Evolutionary conservation across 2,888 invertebrate species (phyloP).

Genomic region (Neria commutata): DNA sequence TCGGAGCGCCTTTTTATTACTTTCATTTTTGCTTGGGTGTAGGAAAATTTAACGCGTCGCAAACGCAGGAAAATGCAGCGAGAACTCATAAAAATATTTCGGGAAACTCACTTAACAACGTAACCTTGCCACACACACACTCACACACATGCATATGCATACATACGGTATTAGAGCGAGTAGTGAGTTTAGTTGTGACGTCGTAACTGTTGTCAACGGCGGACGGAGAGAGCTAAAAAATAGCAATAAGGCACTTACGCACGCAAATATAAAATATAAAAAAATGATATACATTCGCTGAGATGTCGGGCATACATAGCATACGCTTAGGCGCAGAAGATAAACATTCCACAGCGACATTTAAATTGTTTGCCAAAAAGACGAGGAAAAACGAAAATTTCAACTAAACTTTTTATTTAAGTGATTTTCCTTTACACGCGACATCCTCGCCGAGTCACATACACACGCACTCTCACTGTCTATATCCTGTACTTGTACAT

Average conservation of each 20-base stretch:
- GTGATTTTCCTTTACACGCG: slow-evolving; percentile 27
- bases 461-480: no score
- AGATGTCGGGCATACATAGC: slow-evolving; percentile 1
- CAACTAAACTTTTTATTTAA: slow-evolving; percentile 20
- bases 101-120: not conserved
- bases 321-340: slow-evolving; percentile 5
- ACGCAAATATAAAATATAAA: no score
- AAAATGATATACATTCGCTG: no score
- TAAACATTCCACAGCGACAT: no score
- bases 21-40: slow-evolving; percentile 21
- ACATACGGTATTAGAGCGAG: no score
- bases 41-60: slow-evolving; percentile 15
- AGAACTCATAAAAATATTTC: slow-evolving; percentile 14
- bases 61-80: slow-evolving; percentile 6
- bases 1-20: no score
- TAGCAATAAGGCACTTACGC: no score
- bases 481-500: no score
- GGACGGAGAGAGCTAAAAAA: no score
- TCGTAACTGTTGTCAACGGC: no score
- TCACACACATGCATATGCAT: not conserved
- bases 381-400: slow-evolving; percentile 1
- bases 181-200: no score
- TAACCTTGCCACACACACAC: not conserved
- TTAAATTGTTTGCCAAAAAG: not conserved
- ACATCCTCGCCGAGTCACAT: no score